Conservation (phyloP, 2,888 invertebrate species). For the Campoplex nolae region DNA sequence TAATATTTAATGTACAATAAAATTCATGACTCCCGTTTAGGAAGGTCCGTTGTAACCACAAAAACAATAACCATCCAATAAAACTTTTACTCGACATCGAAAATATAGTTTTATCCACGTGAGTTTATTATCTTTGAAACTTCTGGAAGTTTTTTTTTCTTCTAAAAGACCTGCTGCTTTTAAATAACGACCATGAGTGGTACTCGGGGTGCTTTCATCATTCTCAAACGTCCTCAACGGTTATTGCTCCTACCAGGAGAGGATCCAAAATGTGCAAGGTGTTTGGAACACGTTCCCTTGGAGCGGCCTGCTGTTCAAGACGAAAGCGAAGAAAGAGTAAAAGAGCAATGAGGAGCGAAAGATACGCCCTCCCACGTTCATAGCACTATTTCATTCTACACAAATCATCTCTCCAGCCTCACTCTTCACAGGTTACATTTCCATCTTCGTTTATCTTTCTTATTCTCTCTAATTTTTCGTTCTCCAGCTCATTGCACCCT, state of each 20-base stretch:
- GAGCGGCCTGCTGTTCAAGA: conserved; percentile 25
- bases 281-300: conserved; percentile 49
- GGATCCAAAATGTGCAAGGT: conserved; percentile 58
- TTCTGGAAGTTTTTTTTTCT: conserved; percentile 1
- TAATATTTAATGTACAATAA: conserved; percentile 60
- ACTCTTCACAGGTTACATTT: conserved; percentile 47
- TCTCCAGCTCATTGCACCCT: conserved; percentile 58
- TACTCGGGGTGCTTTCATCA: conserved; percentile 28
- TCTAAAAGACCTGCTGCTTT: conserved; percentile 23
- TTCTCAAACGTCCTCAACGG: conserved; percentile 34
- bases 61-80: conserved; percentile 50
- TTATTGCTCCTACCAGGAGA: conserved; percentile 42
- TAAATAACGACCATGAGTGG: conserved; percentile 46
- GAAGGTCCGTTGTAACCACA: background rate
- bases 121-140: conserved; percentile 47
- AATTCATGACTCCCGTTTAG: conserved; percentile 30
- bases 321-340: conserved; percentile 42
- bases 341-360: conserved; percentile 11
- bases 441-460: conserved; percentile 56
- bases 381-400: conserved; percentile 66
- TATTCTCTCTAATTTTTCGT: conserved; percentile 47
- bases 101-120: conserved; percentile 19
- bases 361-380: conserved; percentile 67
- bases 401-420: conserved; percentile 66
- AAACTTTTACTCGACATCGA: conserved; percentile 30